Evolutionary conservation across 2,797 vertebrate genomes (phyloP).

Genomic region (Pseudomugil tenellus): DNA sequence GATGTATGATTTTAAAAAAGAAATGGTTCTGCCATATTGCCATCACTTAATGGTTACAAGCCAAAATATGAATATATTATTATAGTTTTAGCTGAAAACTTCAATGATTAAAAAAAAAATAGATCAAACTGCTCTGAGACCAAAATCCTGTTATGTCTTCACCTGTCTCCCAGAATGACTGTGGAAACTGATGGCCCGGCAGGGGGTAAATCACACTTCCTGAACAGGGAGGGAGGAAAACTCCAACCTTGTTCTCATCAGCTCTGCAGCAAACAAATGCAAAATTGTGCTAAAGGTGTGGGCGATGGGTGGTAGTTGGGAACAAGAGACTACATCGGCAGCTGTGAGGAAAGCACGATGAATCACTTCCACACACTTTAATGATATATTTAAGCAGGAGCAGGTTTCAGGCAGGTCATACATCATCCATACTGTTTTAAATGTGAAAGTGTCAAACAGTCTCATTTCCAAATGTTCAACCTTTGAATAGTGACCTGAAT

Average conservation of each 20-base stretch:
- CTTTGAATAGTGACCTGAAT: slow-evolving; percentile 29
- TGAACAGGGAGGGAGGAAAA: slow-evolving; percentile 41
- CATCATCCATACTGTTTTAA: slow-evolving; percentile 24
- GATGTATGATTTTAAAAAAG: neutral
- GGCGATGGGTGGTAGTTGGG: slow-evolving; percentile 1
- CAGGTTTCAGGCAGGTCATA: slow-evolving; percentile 34
- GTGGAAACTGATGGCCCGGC: slow-evolving; percentile 44
- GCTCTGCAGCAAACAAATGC: slow-evolving; percentile 38
- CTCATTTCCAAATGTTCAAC: slow-evolving; percentile 9
- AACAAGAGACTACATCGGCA: slow-evolving; percentile 44
- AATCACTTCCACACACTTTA: slow-evolving; percentile 52
- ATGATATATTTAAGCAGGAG: slow-evolving; percentile 31
- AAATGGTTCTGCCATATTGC: neutral
- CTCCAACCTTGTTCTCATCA: slow-evolving; percentile 54
- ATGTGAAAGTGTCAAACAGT: slow-evolving; percentile 28
- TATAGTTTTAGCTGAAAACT: slow-evolving; percentile 15
- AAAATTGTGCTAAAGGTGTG: slow-evolving; percentile 30
- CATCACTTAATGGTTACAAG: slow-evolving; percentile 10
- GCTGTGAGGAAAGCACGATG: slow-evolving; percentile 47
- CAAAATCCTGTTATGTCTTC: slow-evolving; percentile 31
- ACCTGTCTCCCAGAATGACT: slow-evolving; percentile 36
- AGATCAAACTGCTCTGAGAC: slow-evolving; percentile 16
- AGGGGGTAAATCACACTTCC: slow-evolving; percentile 69
- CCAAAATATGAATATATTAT: slow-evolving; percentile 11
- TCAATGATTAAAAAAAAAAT: slow-evolving; percentile 8